Conservation (phyloP, 23 tunicate genomes). For the Halocynthia roretzi region DNA sequence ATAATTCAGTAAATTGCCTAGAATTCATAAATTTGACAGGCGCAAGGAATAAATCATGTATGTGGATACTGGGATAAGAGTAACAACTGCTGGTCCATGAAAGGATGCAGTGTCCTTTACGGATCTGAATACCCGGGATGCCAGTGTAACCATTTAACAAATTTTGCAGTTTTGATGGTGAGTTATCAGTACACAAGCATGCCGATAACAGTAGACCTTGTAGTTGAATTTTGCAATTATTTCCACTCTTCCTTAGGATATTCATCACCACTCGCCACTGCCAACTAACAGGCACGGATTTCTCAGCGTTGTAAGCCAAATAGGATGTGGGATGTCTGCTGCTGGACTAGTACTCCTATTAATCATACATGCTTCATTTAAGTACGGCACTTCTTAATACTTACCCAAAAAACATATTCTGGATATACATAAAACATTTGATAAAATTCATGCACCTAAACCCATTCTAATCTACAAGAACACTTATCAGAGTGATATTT, state of each 20-base stretch:
- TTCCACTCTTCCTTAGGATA: too few species aligned
- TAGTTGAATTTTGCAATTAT: too few species aligned
- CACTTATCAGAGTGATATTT: not conserved
- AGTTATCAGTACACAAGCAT: not conserved
- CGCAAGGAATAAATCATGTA: too few species aligned
- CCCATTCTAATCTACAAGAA: not conserved
- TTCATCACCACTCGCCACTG: too few species aligned
- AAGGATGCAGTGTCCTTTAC: slow-evolving; percentile 8
- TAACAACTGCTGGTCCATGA: slow-evolving; percentile 13
- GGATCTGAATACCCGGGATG: not conserved
- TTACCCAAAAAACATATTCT: not conserved
- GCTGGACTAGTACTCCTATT: slow-evolving; percentile 14
- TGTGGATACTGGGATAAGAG: slow-evolving; percentile 33
- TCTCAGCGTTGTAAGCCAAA: not conserved
- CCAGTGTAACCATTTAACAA: slow-evolving; percentile 24
- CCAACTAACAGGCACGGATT: too few species aligned
- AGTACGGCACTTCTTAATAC: not conserved
- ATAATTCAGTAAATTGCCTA: too few species aligned
- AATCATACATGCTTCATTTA: slow-evolving; percentile 17
- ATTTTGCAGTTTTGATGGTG: slow-evolving; percentile 32
- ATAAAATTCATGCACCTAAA: not conserved
- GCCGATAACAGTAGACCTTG: too few species aligned
- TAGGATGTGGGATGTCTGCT: slow-evolving; percentile 16
- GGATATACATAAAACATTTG: not conserved
- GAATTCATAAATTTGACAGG: too few species aligned